Evolutionary conservation across 2,888 invertebrate species (phyloP).

Genomic region (Cacoxenus indagator): DNA sequence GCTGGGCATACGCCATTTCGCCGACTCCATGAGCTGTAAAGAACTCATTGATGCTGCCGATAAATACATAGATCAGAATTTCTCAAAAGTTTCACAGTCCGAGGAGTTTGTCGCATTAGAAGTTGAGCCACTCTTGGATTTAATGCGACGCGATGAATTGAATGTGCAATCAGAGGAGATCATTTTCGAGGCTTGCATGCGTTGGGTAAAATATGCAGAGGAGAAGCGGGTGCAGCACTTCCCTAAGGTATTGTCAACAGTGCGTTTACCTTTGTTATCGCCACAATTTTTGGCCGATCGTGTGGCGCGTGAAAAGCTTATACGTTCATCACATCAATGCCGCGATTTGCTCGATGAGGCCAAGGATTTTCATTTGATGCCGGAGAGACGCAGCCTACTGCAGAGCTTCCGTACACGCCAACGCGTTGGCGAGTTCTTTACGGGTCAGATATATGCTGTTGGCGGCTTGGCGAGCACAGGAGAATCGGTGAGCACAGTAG

Average conservation of each 20-base stretch:
- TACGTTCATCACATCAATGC: slow-evolving; percentile 83
- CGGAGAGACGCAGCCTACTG: slow-evolving; percentile 82
- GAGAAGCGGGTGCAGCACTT: slow-evolving; percentile 74
- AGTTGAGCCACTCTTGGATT: slow-evolving; percentile 76
- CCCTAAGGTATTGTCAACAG: slow-evolving; percentile 80
- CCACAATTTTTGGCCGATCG: slow-evolving; percentile 86
- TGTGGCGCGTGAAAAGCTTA: slow-evolving; percentile 83
- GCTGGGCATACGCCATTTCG: slow-evolving; percentile 83
- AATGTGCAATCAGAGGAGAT: slow-evolving; percentile 84
- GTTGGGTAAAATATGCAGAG: slow-evolving; percentile 81
- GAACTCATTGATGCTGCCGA: slow-evolving; percentile 81
- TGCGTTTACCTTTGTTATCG: slow-evolving; percentile 84
- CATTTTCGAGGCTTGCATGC: slow-evolving; percentile 87
- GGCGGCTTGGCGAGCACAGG: slow-evolving; percentile 88
- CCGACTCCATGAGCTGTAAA: slow-evolving; percentile 82
- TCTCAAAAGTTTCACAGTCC: slow-evolving; percentile 80
- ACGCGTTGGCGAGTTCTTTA: slow-evolving; percentile 80
- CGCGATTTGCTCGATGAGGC: slow-evolving; percentile 90
- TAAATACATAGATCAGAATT: slow-evolving; percentile 80
- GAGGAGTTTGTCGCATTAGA: slow-evolving; percentile 80
- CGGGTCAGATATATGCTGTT: slow-evolving; percentile 88
- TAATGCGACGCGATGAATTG: slow-evolving; percentile 82
- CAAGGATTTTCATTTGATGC: slow-evolving; percentile 88
- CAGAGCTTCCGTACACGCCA: slow-evolving; percentile 82
- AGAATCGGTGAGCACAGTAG: slow-evolving; percentile 87